Evolutionary conservation across 53 echinoderm and acorn worm genomes (phyloP), one percentile per base, ranked within the genome.

Genomic region (Temnopleurus reevesii): DNA sequence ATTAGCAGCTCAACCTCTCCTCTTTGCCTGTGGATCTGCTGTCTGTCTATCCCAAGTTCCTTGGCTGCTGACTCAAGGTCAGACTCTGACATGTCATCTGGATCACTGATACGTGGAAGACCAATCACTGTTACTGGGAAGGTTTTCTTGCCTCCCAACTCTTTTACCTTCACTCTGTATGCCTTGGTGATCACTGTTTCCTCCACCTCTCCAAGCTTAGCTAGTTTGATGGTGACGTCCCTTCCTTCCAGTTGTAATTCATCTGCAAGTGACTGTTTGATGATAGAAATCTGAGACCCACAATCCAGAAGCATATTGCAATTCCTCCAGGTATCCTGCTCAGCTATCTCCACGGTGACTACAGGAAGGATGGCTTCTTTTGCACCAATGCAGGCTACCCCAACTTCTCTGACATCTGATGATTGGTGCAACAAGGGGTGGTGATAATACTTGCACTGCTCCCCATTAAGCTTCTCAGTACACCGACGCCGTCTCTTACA

Each of bases 401-500:
- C 61, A 34, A 90, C 90, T 57, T 57, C 23, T 10, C 26, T 57
- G 26, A 57, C 58, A 57, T 8, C 10, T 27, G 58, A 28, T 57
- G 58, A 4, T 30, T n/a, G n/a, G 30, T 91, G 92, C 15, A 91
- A 59, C n/a, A 89, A 28, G 8, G 81, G 88, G 53, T 91, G 89
- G 59, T 91, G 91, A n/a, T 46, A 89, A 30, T 81, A 76, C 4
- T 59, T 76, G 54, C 92, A 94, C 45, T 89, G 81, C 19, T 30
- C 23, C 58, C 58, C 58, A 57, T 57, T 8, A 23, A 57, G 83
- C 28, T 36, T 90, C 61, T 95, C 95, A 35, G 90, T 71, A 25
- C 95, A 95, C 59, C 90, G 90, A 8, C 79, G 56, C 56, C 89
- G 83, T 36, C 77, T 81, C 15, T 81, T 92, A 44, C 93, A 95